A percentile compares a stretch with the other conserved stretches of the same genome.
phyloP scores from a whole-genome alignment of 2,797 vertebrate genomes.

The Sarcoramphus papa region DNA sequence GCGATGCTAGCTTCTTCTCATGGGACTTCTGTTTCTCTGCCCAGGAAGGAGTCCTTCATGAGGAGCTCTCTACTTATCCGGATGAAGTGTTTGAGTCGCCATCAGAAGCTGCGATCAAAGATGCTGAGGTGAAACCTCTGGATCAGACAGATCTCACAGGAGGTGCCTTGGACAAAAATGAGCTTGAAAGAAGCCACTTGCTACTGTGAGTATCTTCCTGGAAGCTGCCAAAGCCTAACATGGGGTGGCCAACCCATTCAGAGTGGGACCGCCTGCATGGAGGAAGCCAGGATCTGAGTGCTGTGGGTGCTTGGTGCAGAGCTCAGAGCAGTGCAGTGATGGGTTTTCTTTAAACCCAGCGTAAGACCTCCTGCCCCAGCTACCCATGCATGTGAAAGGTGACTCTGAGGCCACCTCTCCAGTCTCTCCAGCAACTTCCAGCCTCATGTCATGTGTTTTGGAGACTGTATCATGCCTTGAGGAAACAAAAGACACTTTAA shows the following conservation, averaged over 20 bases:
- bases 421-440: neutral
- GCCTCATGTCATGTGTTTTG: neutral
- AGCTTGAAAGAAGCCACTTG: slow-evolving; percentile 92
- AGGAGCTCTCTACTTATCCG: slow-evolving; percentile 90
- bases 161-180: slow-evolving; percentile 85
- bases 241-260: neutral
- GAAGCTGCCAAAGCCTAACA: neutral
- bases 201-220: slow-evolving; percentile 85
- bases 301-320: neutral
- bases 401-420: neutral
- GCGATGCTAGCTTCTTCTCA: neutral
- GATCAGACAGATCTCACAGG: slow-evolving; percentile 87
- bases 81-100: slow-evolving; percentile 96
- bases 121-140: slow-evolving; percentile 72
- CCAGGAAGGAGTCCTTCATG: slow-evolving; percentile 90
- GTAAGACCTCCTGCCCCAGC: neutral
- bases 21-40: slow-evolving; percentile 44
- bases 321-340: neutral
- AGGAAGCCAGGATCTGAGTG: neutral
- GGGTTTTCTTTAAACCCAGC: neutral
- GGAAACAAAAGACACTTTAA: neutral
- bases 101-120: slow-evolving; percentile 88
- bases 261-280: neutral
- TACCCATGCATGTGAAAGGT: neutral
- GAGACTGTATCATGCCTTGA: neutral